Evolutionary conservation across 1,140 invertebrate genomes (phyloP).

Genomic region (Drosophila melanica): DNA sequence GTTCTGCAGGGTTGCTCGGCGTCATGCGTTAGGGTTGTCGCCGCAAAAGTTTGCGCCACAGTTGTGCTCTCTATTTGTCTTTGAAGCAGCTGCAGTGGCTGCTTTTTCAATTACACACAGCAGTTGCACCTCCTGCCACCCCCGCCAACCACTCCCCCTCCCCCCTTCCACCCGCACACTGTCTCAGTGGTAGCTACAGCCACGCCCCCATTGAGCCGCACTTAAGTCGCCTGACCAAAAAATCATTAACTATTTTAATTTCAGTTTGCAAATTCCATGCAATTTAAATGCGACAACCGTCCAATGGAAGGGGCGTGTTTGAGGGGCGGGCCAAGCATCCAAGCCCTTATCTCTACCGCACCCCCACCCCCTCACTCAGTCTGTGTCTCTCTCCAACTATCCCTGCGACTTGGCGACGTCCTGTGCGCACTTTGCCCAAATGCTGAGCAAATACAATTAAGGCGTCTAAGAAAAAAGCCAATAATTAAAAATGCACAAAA

Average conservation of each 20-base stretch:
- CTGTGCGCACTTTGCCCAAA: conserved; percentile 60
- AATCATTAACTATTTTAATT: conserved; percentile 82
- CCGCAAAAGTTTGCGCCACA: conserved; percentile 65
- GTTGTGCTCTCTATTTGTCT: conserved; percentile 70
- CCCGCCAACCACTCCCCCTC: background rate
- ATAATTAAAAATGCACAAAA: conserved; percentile 81
- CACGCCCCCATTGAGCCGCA: conserved; percentile 57
- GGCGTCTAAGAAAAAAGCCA: conserved; percentile 78
- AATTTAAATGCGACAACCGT: conserved; percentile 68
- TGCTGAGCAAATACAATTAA: conserved; percentile 79
- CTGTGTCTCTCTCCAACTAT: background rate
- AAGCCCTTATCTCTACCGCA: background rate
- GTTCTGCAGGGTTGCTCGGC: conserved; percentile 34
- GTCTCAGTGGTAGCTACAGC: conserved; percentile 1
- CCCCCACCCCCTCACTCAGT: background rate
- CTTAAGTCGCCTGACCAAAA: conserved; percentile 75
- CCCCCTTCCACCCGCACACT: no score
- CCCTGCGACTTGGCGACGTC: conserved; percentile 1
- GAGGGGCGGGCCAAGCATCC: conserved; percentile 14
- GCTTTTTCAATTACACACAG: conserved; percentile 74
- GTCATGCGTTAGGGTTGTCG: conserved; percentile 64
- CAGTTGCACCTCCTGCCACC: conserved; percentile 9
- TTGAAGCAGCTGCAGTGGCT: conserved; percentile 52
- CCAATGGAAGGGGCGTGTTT: conserved; percentile 55
- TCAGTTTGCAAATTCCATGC: conserved; percentile 80